Base-by-base conservation (phyloP, 2,797 vertebrate species). In the Cossypha heuglini region DNA sequence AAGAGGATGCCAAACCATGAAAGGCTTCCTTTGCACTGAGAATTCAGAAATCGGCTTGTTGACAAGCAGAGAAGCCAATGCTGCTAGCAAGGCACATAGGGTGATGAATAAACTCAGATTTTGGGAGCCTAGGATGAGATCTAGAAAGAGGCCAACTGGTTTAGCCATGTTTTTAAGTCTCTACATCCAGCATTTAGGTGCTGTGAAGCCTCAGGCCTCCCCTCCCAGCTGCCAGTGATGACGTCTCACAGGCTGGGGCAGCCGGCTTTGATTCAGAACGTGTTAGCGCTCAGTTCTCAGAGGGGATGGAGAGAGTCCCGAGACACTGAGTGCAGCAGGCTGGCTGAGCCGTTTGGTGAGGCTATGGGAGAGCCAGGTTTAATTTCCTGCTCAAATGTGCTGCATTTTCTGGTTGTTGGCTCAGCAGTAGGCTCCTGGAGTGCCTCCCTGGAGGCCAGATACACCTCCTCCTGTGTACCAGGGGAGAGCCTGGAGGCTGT, bases 1-100 rank as follows among this genome's bases (percentile, higher is more conserved):
- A 94, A 88, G 79, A 86, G 87, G 82, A 91, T 97, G 95, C 96
- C 95, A 97, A 96, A 95, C 93, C 96, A 95, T 91, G 94, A 94
- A 97, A 96, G 93, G 91, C 90, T 91, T 83, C 84, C 67, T 90
- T 91, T 93, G 91, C 93, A 88, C 80, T 89, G 93, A 84, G 91
- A 91, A 93, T 75, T 91, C 85, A 87, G 94, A 91, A 91, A 79
- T 63, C 81, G 2, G 59, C n/a, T 25, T 94, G 95, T 89, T 93
- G 95, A 97, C 93, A 97, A 91, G 88, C 74, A 89, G 86, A 69
- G 93, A 94, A 95, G 90, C 94, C 90, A 90, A 22, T 35, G 90
- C 95, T 88, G 86, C 91, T 87, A 96, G 90, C 81, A 87, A 91
- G 95, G 93, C 88, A 52, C 59, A 68, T 17, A 91, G 94, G 85